Evolutionary conservation across 1,140 invertebrate species (phyloP), one percentile per base, ranked within the genome.

Genomic region (Goniozus legneri): DNA sequence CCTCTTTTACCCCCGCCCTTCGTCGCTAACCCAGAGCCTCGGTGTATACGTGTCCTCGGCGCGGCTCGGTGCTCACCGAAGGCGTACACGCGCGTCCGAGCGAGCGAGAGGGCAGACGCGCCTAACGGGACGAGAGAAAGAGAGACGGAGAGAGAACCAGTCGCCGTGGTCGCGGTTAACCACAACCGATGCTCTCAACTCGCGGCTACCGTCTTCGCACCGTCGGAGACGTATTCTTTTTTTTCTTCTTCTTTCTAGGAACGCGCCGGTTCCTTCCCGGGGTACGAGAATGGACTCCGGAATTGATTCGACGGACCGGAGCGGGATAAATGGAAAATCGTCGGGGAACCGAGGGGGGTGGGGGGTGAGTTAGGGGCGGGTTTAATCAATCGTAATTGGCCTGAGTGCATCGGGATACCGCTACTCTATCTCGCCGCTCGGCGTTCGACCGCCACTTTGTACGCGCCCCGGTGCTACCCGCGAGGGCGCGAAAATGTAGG

Each of bases 141-240:
- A 24, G 50, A 56, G 47, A 50, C 22, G 56, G 43, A 48, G 42
- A 40, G 32, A 46, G 16, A 42, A 15, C 31, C 24, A 6, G 10
- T 6, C 24, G 24, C 10, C 10, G 73, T 74, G 52, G 55, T 49
- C 61, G 68, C 56, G 70, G 71, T 56, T 69, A 74, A 70, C 73
- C 73, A 52, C 71, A 58, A n/a, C 69, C 64, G 71, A 62, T 71
- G 73, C 65, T 74, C 69, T 73, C 71, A 71, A 73, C 69, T 61
- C 54, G 57, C 55, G 69, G 65, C 62, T 53, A 67, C 63, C 62
- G 36, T 37, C 32, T 20, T 37, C 44, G 44, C 34, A 20, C 15
- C 6, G 10, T 7, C 16, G 3, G 34, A 36, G 15, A n/a, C 19
- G 12, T 27, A n/a, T n/a, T n/a, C n/a, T n/a, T n/a, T n/a, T n/a